A percentile compares a stretch with the other conserved stretches of the same genome.
phyloP scores from a whole-genome alignment of 2,113 vertebrate species.

The Paedocypris sp. region DNA sequence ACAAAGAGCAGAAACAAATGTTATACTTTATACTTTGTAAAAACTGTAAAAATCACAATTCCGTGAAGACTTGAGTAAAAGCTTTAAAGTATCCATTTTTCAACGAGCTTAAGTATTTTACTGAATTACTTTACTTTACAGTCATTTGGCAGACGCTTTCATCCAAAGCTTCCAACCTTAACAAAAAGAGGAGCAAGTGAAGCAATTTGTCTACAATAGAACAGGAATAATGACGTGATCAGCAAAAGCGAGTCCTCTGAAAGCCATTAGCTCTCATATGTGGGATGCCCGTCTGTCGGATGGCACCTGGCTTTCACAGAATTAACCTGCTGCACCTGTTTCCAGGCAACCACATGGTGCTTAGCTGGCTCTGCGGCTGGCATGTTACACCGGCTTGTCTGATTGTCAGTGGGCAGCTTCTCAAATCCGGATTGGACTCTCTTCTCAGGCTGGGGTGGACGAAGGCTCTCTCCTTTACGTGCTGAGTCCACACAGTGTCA shows the following conservation, averaged over 20 bases:
- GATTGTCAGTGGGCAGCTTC: not conserved
- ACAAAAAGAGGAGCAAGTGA: too few species aligned
- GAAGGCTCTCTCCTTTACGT: not conserved
- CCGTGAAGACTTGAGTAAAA: too few species aligned
- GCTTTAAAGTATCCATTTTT: too few species aligned
- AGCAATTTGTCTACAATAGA: not conserved
- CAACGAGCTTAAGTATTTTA: too few species aligned
- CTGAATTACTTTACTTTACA: too few species aligned
- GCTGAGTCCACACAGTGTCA: not conserved
- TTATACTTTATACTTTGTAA: too few species aligned
- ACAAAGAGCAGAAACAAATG: too few species aligned
- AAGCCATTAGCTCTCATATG: slow-evolving; percentile 6
- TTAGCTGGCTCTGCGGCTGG: slow-evolving; percentile 42
- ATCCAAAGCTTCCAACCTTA: too few species aligned
- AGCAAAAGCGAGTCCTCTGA: not conserved
- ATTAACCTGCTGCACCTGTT: slow-evolving; percentile 64
- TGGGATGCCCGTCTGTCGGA: slow-evolving; percentile 41
- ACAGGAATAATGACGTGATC: not conserved
- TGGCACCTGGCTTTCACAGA: slow-evolving; percentile 52
- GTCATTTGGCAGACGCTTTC: too few species aligned
- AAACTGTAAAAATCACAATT: too few species aligned
- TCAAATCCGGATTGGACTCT: not conserved
- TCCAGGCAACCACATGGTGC: slow-evolving; percentile 56
- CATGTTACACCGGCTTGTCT: slow-evolving; percentile 41
- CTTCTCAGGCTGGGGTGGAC: not conserved